Conservation (phyloP, 2,888 invertebrate genomes). For the Acronicta psi region DNA sequence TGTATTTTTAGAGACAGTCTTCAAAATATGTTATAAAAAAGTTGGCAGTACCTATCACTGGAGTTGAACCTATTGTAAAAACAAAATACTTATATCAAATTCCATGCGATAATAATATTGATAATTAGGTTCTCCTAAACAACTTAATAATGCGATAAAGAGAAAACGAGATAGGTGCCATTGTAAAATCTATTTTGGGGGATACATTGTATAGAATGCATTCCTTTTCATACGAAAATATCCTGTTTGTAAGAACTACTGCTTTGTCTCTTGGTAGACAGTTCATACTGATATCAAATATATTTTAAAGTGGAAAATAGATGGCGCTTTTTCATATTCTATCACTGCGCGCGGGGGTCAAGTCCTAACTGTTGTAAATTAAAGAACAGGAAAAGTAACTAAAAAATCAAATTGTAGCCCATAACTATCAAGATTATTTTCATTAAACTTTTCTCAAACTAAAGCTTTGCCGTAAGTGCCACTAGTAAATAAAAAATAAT, state of each 20-base stretch:
- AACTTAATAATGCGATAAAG: constrained; percentile 14
- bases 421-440: too few relatives aligned
- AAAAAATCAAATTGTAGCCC: too few relatives aligned
- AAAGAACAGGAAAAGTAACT: background rate
- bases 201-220: background rate
- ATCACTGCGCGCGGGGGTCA: background rate
- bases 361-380: too few relatives aligned
- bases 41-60: constrained; percentile 4
- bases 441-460: too few relatives aligned
- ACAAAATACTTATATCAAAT: constrained; percentile 5
- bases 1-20: background rate
- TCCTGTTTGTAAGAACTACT: too few relatives aligned
- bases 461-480: too few relatives aligned
- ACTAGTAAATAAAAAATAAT: too few relatives aligned
- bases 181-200: constrained; percentile 1
- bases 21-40: background rate
- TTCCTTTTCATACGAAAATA: too few relatives aligned
- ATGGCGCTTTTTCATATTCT: constrained; percentile 38
- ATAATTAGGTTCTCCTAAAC: constrained; percentile 3
- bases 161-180: constrained; percentile 1
- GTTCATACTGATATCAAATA: too few relatives aligned
- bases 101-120: constrained; percentile 10
- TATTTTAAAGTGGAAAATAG: constrained; percentile 13
- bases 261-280: too few relatives aligned
- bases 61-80: constrained; percentile 4